These are phyloP conservation scores for Acanthis flammea DNA, from an alignment of 2,797 vertebrate species.

Conservation along the genomic window DNA sequence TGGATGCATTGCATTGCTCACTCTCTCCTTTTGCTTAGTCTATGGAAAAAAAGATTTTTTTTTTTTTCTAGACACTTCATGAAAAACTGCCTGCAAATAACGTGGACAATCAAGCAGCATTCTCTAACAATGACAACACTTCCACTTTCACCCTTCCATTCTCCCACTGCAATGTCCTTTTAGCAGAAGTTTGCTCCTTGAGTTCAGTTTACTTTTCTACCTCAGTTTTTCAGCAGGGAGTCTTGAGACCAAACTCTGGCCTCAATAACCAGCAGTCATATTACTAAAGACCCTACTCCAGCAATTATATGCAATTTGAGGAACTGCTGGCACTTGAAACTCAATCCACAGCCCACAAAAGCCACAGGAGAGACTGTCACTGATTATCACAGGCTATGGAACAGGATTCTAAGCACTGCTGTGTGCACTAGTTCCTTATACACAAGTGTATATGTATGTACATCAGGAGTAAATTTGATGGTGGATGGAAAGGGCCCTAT, in stretches of 20 bases:
- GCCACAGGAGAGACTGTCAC: neutral
- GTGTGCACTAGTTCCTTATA: neutral
- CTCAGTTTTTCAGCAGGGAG: neutral
- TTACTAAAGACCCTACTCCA: neutral
- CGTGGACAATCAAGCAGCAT: neutral
- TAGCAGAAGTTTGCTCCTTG: neutral
- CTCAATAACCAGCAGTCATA: neutral
- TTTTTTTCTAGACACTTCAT: neutral
- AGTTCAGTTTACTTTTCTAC: neutral
- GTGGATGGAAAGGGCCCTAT: neutral
- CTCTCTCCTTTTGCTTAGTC: neutral
- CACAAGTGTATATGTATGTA: too few species aligned
- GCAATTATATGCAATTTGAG: conserved; percentile 4
- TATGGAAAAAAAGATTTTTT: neutral
- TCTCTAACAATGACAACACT: neutral
- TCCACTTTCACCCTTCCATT: neutral
- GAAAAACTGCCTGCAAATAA: neutral
- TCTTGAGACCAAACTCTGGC: neutral
- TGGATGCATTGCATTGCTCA: neutral
- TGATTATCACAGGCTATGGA: neutral
- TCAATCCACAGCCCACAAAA: neutral
- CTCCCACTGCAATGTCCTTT: neutral
- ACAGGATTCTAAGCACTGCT: neutral
- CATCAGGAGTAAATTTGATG: neutral
- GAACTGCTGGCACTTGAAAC: conserved; percentile 17